Percentiles rank a stretch among this genome's conserved stretches.
Evolutionary conservation across 2,888 invertebrate species (phyloP).

Genomic region (Ctenicera cuprea): DNA sequence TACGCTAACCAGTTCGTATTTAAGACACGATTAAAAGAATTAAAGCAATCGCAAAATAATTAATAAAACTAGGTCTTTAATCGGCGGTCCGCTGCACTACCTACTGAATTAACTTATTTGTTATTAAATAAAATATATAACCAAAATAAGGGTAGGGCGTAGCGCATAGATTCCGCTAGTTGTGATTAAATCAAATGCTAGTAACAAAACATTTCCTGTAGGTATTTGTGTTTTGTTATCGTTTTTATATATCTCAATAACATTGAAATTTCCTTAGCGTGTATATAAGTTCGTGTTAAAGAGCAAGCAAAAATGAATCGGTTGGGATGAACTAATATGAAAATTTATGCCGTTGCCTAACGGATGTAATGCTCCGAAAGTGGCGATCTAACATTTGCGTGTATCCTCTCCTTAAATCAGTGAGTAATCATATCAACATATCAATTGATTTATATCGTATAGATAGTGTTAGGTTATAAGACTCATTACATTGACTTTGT

Average conservation of each 20-base stretch:
- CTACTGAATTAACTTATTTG: too few species aligned
- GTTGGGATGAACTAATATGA: constrained; percentile 19
- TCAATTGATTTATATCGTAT: too few species aligned
- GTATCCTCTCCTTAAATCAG: background rate
- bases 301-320: constrained; percentile 8
- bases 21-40: too few species aligned
- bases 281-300: constrained; percentile 25
- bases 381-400: background rate
- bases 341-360: background rate
- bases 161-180: too few species aligned
- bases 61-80: too few species aligned
- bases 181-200: background rate
- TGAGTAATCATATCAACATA: background rate
- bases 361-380: background rate
- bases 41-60: too few species aligned
- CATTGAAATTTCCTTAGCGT: constrained; percentile 25
- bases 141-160: too few species aligned
- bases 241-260: constrained; percentile 16
- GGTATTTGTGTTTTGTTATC: constrained; percentile 22
- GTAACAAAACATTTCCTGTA: constrained; percentile 2
- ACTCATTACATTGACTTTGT: too few species aligned
- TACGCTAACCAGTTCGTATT: too few species aligned
- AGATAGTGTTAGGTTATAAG: too few species aligned
- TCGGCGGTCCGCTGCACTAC: too few species aligned
- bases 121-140: too few species aligned